Evolutionary conservation across 1,140 invertebrate genomes (phyloP), one percentile per base, ranked within the genome.

Genomic region (Adoxophyes honmai): DNA sequence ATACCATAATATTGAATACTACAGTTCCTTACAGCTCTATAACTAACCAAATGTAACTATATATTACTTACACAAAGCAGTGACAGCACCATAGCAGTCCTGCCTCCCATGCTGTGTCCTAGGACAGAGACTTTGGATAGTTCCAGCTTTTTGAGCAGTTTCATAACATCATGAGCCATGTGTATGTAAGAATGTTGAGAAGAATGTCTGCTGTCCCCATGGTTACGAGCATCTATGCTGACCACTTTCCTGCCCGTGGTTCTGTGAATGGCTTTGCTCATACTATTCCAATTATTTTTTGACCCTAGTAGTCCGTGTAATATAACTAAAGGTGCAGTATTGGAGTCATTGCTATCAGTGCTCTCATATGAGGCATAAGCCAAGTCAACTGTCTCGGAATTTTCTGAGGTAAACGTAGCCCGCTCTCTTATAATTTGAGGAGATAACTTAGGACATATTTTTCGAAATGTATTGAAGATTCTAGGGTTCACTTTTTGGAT

Each of bases 81-180:
- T 55, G 96, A 95, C 36, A 95, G 89, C 36, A 92, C 91, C 96
- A 98, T 98, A 59, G 94, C 94, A n/a, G 95, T 91, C 36, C 84
- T 77, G 18, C 97, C 98, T 37, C 97, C 97, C 96, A 98, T 98
- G 58, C 96, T 98, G 75, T 99, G 97, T 0, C 97, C 97, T 64
- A 99, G 81, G 4, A 98, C 68, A 36, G 93, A 89, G 10, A 93
- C 91, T 81, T 93, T 94, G 0, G 90, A 70, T 15, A 96, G 89
- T 0, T 90, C 81, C 53, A 96, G 75, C 44, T 92, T 91, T 58
- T 92, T 89, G 56, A 96, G 84, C 13, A 97, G 88, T 48, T 91
- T 71, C 33, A 92, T 83, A 36, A 98, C 76, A 89, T 98, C 98
- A 64, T 93, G 91, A 5, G 93, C 92, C 92, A 98, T 94, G 38